phyloP scores from a whole-genome alignment of 53 echinoderm and acorn worm genomes.

The Echinometra lucunter region DNA sequence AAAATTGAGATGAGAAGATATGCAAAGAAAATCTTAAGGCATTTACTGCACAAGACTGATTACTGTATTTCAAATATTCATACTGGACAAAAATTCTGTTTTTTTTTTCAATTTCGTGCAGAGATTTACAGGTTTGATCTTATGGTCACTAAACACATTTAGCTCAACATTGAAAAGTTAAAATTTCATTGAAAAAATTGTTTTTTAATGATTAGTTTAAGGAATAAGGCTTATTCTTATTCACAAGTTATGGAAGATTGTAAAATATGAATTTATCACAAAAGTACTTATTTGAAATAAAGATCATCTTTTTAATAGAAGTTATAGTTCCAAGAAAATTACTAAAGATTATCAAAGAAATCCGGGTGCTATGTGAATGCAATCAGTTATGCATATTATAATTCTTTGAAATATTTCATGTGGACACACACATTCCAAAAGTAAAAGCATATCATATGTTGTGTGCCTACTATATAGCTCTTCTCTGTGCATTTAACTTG shows the following conservation, averaged over 20 bases:
- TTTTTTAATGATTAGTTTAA: background rate
- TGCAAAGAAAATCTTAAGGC: too few species aligned
- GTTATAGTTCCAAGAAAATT: background rate
- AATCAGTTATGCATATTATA: background rate
- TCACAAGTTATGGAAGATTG: background rate
- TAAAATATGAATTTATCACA: background rate
- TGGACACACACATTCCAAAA: conserved; percentile 45
- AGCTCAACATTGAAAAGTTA: background rate
- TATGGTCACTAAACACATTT: background rate
- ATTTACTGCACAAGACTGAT: background rate
- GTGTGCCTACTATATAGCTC: conserved; percentile 31
- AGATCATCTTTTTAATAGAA: background rate
- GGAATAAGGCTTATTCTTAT: background rate
- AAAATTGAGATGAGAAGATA: background rate
- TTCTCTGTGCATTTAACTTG: background rate
- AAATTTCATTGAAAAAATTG: too few species aligned
- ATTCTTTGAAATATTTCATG: conserved; percentile 21
- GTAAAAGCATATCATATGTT: background rate
- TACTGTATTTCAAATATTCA: background rate
- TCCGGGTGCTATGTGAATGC: conserved; percentile 18
- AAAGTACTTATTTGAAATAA: background rate
- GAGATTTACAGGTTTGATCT: background rate
- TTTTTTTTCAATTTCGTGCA: background rate
- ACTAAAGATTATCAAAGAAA: background rate
- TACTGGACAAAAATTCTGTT: background rate